Evolutionary conservation across 2,797 vertebrate species (phyloP).

Genomic region (Propithecus deckenii): DNA sequence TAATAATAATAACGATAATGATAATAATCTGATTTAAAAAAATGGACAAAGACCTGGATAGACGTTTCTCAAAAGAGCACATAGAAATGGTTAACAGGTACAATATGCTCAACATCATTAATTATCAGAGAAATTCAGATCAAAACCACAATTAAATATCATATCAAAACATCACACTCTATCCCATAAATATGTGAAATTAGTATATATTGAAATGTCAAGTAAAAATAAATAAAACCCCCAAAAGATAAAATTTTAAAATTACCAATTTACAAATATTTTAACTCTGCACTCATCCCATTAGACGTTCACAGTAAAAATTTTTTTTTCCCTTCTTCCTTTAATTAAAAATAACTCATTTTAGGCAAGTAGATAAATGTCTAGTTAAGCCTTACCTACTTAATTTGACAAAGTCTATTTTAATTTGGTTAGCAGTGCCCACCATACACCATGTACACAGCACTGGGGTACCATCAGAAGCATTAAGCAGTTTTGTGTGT

Average conservation of each 20-base stretch:
- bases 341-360: neutral
- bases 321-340: neutral
- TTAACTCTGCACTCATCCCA: neutral
- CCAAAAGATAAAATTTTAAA: neutral
- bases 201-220: neutral
- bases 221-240: neutral
- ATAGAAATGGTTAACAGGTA: neutral
- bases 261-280: neutral
- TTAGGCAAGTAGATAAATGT: neutral
- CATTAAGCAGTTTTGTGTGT: neutral
- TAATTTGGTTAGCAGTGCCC: neutral
- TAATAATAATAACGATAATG: neutral
- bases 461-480: neutral
- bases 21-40: neutral
- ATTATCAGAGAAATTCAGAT: neutral
- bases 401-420: neutral
- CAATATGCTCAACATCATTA: neutral
- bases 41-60: neutral
- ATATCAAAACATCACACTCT: neutral
- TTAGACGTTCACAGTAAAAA: neutral
- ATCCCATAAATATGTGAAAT: neutral
- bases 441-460: neutral
- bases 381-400: neutral
- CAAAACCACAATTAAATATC: too few relatives aligned
- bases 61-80: neutral